phyloP scores from a whole-genome alignment of 2,888 invertebrate species.

The Thumatha senex region DNA sequence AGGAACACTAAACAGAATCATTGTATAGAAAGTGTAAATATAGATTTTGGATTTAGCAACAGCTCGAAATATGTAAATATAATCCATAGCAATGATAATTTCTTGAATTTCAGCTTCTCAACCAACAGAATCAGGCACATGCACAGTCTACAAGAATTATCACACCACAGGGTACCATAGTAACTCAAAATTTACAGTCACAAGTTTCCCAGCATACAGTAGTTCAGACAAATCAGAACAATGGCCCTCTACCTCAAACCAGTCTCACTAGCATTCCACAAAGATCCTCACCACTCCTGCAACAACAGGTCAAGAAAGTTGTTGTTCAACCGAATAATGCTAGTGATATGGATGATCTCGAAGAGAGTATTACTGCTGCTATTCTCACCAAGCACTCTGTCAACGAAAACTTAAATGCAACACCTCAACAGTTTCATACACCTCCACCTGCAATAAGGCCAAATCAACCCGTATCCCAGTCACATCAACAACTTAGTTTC shows the following conservation, averaged over 20 bases:
- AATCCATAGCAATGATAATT: background rate
- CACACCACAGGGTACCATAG: constrained; percentile 74
- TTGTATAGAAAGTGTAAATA: too few species aligned
- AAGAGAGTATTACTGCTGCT: constrained; percentile 80
- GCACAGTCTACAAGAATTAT: constrained; percentile 56
- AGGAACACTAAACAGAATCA: too few species aligned
- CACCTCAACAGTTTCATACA: constrained; percentile 60
- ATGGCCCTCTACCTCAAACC: constrained; percentile 60
- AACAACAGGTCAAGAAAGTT: constrained; percentile 66
- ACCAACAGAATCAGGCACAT: constrained; percentile 59
- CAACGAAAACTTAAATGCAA: constrained; percentile 46
- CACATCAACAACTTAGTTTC: constrained; percentile 55
- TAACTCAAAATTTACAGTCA: constrained; percentile 59
- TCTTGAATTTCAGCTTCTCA: constrained; percentile 50
- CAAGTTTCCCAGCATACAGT: constrained; percentile 55
- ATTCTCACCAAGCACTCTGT: constrained; percentile 70
- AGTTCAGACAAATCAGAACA: constrained; percentile 55
- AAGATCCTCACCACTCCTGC: constrained; percentile 45
- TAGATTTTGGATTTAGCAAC: too few species aligned
- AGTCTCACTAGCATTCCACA: constrained; percentile 53
- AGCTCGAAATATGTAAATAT: too few species aligned
- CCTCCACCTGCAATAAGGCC: constrained; percentile 52
- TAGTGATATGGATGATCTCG: constrained; percentile 78
- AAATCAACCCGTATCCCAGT: constrained; percentile 16
- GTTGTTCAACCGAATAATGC: constrained; percentile 75